Base-by-base conservation (phyloP, 2,888 invertebrate genomes). In the Leptinotarsa haldemani region DNA sequence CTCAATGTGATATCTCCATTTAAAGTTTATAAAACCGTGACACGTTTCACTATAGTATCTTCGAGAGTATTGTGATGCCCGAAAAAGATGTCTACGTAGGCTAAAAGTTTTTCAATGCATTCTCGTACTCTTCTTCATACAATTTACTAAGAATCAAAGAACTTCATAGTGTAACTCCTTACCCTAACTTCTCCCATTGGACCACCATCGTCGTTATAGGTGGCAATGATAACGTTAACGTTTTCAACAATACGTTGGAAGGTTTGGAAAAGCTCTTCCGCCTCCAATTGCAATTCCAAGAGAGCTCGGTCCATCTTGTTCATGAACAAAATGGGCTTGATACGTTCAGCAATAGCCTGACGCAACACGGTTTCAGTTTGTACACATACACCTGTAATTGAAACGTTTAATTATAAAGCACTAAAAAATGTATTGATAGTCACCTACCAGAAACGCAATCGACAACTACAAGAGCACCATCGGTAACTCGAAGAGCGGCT, bases 291-390 rank as follows among this genome's bases (percentile, higher is more conserved):
- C 86, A 99, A 90, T 89, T 99, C 99, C 53, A 99, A 91, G 75
- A 99, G 91, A 82, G 99, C 99, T 83, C 99, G 95, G 91, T 99
- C 99, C 99, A 99, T 99, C 90, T 99, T 99, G 95, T 99, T 99
- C 99, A 99, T 99, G 94, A 99, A 99, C 84, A 99, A 91, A 82
- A 99, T 97, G 73, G 99, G 99, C 94, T 98, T 99, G 86, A 99
- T 99, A 86, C 99, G 95, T 90, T 99, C 99, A 78, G 98, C 97
- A 86, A 99, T 99, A 78, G 99, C 99, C 89, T 99, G 99, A 90
- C 99, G 96, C 84, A 99, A 91, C 75, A 99, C 99, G 85, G 99
- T 99, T 90, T 99, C 99, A 52, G 99, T 99, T 90, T 99, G 99
- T 83, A 99, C 99, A 87, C 99, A 99, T 80, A 99, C 99, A 91